Percentiles rank a stretch among this genome's conserved stretches.
Evolutionary conservation across 1,140 invertebrate genomes (phyloP).

Genomic region (Aporrectodea caliginosa): DNA sequence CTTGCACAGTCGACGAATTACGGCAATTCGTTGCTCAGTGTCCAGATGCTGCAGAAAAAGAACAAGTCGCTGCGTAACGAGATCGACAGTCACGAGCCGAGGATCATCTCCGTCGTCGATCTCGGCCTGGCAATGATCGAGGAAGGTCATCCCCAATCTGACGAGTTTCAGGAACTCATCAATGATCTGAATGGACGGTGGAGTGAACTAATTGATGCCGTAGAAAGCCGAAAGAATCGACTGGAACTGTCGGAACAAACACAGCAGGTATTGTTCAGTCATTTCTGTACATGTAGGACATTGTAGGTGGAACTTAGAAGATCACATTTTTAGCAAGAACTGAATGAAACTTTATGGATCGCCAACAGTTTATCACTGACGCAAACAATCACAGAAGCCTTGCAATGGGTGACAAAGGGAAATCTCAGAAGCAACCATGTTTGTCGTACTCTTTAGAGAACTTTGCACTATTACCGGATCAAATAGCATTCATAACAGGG

Average conservation of each 20-base stretch:
- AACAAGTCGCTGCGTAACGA: slow-evolving; percentile 69
- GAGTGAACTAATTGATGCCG: slow-evolving; percentile 82
- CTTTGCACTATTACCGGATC: too few species aligned
- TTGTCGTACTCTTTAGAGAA: too few species aligned
- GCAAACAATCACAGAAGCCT: too few species aligned
- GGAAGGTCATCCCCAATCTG: slow-evolving; percentile 85
- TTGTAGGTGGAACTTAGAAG: too few species aligned
- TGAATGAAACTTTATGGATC: too few species aligned
- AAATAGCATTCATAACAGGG: too few species aligned
- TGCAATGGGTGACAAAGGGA: too few species aligned
- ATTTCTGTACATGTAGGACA: too few species aligned
- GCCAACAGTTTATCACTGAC: too few species aligned
- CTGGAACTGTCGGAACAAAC: slow-evolving; percentile 67
- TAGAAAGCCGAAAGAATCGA: slow-evolving; percentile 66
- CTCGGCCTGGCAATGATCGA: slow-evolving; percentile 93
- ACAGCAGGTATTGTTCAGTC: slow-evolving; percentile 65
- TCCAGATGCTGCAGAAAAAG: slow-evolving; percentile 96
- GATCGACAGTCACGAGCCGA: slow-evolving; percentile 96
- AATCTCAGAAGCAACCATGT: too few species aligned
- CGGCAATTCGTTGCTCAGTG: slow-evolving; percentile 94
- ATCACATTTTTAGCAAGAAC: too few species aligned
- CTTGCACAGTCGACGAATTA: slow-evolving; percentile 83
- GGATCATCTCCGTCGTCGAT: slow-evolving; percentile 73
- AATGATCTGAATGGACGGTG: slow-evolving; percentile 82
- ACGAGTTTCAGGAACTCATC: slow-evolving; percentile 82